Base-by-base conservation (phyloP, 2,113 vertebrate species). In the Prochilodus magdalenae region DNA sequence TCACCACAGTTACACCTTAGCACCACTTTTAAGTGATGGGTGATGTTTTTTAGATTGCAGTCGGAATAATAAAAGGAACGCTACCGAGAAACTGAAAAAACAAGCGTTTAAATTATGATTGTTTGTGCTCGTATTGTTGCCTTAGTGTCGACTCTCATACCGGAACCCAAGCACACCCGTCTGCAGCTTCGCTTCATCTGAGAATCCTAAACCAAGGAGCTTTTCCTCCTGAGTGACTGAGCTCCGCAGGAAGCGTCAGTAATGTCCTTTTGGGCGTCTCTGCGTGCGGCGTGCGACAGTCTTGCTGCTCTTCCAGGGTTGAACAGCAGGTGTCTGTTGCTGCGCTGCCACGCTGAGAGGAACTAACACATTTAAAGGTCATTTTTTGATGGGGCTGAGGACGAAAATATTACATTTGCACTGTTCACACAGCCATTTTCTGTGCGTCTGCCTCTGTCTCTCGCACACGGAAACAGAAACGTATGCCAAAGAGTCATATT, bases 291-390 rank as follows among this genome's bases (percentile, higher is more conserved):
- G 66, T 77, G 30, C 24, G 66, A 72, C 49, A 69, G 74, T 59
- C 44, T n/a, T 14, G 62, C 30, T 53, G 72, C 72, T 66, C 80
- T 83, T 77, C 74, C 16, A 63, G 55, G 66, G 73, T 40, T 49
- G 44, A 83, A 71, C 81, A 77, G 81, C 81, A 77, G 81, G 81
- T 83, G 74, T 77, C 81, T 82, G 74, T 72, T 72, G 74, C 81
- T 63, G 63, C 55, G 81, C 33, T 77, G 53, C 55, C 84, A 47
- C 60, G 75, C 84, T 75, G 80, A 20, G 80, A 74, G 70, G 75
- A 82, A 77, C 66, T 29, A 47, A 79, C 33, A 60, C 22, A n/a
- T 71, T 44, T 82, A 85, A 85, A 85, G 84, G 84, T 82, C 76
- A 82, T 65, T 79, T 79, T 63, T 82, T 55, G 55, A 63, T 79